A percentile compares a stretch with the other conserved stretches of the same genome.
Conservation (phyloP, 1,140 invertebrate genomes). For the Solen grandis region DNA sequence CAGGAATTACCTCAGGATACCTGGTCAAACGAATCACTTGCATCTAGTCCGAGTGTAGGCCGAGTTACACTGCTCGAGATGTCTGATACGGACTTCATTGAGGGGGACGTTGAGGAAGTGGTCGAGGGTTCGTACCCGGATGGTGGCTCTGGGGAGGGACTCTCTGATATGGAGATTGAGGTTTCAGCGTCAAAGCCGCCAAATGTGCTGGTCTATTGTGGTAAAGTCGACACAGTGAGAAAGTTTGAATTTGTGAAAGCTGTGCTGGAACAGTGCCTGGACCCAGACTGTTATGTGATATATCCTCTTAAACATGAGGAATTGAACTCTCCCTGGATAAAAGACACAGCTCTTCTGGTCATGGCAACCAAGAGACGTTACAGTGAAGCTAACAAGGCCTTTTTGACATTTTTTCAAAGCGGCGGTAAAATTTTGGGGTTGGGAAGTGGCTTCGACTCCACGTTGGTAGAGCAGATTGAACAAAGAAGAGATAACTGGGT, state of each 20-base stretch:
- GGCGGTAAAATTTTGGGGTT: slow-evolving; percentile 86
- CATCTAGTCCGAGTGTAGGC: slow-evolving; percentile 49
- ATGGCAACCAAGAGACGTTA: slow-evolving; percentile 87
- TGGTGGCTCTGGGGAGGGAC: slow-evolving; percentile 56
- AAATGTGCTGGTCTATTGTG: slow-evolving; percentile 90
- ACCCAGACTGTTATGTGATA: slow-evolving; percentile 88
- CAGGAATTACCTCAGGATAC: slow-evolving; percentile 10
- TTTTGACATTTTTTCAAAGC: slow-evolving; percentile 56
- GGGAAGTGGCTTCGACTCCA: slow-evolving; percentile 87
- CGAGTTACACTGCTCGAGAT: slow-evolving; percentile 44
- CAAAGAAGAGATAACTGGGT: slow-evolving; percentile 43
- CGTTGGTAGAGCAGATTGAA: slow-evolving; percentile 87
- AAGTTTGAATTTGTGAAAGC: slow-evolving; percentile 87
- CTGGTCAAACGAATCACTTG: slow-evolving; percentile 66
- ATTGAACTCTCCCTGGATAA: slow-evolving; percentile 86
- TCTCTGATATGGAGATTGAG: slow-evolving; percentile 43
- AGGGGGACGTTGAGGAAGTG: slow-evolving; percentile 39
- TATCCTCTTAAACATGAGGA: slow-evolving; percentile 86
- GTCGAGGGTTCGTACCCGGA: slow-evolving; percentile 40
- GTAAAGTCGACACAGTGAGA: slow-evolving; percentile 85
- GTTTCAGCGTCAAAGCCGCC: slow-evolving; percentile 84
- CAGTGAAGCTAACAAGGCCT: slow-evolving; percentile 69
- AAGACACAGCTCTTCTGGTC: slow-evolving; percentile 88
- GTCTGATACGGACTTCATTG: slow-evolving; percentile 13
- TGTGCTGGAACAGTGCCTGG: slow-evolving; percentile 86